Evolutionary conservation across 2,888 invertebrate genomes (phyloP).

Genomic region (Tenthredo scrophulariae): DNA sequence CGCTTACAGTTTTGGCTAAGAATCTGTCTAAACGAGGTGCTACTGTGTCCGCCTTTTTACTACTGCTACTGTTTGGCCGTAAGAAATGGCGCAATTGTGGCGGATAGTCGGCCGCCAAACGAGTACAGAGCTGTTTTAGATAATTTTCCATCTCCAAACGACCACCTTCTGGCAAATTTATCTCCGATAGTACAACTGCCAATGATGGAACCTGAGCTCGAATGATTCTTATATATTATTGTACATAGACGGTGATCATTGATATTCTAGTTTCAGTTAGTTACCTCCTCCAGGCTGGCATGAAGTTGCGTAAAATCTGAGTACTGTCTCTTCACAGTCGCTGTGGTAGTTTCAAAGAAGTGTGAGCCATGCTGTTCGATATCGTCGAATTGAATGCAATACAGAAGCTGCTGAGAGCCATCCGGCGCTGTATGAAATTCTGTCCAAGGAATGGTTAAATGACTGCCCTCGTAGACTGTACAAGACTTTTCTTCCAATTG

Average conservation of each 20-base stretch:
- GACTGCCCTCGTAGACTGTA: conserved; percentile 70
- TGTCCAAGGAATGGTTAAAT: conserved; percentile 73
- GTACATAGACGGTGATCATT: not conserved
- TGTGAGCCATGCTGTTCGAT: conserved; percentile 73
- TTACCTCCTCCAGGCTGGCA: conserved; percentile 70
- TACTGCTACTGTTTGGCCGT: conserved; percentile 72
- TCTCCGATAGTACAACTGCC: conserved; percentile 66
- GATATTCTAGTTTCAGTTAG: not conserved
- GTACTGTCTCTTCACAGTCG: conserved; percentile 73
- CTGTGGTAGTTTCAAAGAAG: conserved; percentile 73
- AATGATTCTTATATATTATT: not conserved
- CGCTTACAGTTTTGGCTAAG: conserved; percentile 88
- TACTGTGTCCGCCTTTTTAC: conserved; percentile 79
- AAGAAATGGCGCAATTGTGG: conserved; percentile 72
- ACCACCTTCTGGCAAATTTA: conserved; percentile 72
- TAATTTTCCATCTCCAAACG: conserved; percentile 72
- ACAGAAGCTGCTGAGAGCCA: conserved; percentile 74
- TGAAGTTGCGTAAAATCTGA: conserved; percentile 73
- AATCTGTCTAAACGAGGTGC: conserved; percentile 82
- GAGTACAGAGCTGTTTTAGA: conserved; percentile 69
- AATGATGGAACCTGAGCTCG: conserved; percentile 65
- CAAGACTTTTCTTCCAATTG: conserved; percentile 73
- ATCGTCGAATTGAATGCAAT: conserved; percentile 75
- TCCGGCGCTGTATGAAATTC: conserved; percentile 73
- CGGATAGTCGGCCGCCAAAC: conserved; percentile 69